phyloP scores from a whole-genome alignment of 2,797 vertebrate genomes.

The Karalla daura region DNA sequence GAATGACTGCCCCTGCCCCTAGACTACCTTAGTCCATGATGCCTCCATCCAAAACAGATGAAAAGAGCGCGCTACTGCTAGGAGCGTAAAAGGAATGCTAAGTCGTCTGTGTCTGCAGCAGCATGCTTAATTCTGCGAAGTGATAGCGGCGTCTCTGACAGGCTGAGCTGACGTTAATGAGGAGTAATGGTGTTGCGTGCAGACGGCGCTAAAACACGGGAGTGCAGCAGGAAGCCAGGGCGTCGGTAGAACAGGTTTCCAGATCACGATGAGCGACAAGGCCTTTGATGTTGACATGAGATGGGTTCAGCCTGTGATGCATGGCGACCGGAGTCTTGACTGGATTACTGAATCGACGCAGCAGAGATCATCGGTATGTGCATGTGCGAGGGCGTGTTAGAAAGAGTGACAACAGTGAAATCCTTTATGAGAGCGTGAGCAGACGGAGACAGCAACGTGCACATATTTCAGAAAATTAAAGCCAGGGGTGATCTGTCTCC shows the following conservation, averaged over 20 bases:
- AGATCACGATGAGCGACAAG: constrained; percentile 38
- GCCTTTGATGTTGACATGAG: constrained; percentile 65
- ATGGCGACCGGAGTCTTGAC: constrained; percentile 46
- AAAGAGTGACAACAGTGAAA: constrained; percentile 30
- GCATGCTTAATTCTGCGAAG: constrained; percentile 57
- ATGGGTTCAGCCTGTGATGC: constrained; percentile 46
- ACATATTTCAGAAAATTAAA: constrained; percentile 57
- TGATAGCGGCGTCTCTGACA: constrained; percentile 58
- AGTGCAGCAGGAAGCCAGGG: constrained; percentile 30
- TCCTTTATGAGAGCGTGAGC: constrained; percentile 30
- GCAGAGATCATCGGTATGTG: constrained; percentile 31
- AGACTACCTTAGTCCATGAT: constrained; percentile 39
- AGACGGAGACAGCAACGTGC: constrained; percentile 28
- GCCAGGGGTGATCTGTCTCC: constrained; percentile 40
- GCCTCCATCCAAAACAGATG: constrained; percentile 37
- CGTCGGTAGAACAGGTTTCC: constrained; percentile 47
- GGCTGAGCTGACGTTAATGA: constrained; percentile 69
- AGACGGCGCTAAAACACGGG: constrained; percentile 11
- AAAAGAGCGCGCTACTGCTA: constrained; percentile 1
- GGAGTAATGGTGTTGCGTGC: constrained; percentile 70
- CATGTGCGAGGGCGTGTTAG: constrained; percentile 17
- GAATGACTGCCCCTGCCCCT: constrained; percentile 24
- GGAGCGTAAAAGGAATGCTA: constrained; percentile 25
- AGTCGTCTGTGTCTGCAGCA: constrained; percentile 32
- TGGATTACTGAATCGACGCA: constrained; percentile 49